Evolutionary conservation across 2,113 vertebrate genomes (phyloP).

Genomic region (Meriones unguiculatus): DNA sequence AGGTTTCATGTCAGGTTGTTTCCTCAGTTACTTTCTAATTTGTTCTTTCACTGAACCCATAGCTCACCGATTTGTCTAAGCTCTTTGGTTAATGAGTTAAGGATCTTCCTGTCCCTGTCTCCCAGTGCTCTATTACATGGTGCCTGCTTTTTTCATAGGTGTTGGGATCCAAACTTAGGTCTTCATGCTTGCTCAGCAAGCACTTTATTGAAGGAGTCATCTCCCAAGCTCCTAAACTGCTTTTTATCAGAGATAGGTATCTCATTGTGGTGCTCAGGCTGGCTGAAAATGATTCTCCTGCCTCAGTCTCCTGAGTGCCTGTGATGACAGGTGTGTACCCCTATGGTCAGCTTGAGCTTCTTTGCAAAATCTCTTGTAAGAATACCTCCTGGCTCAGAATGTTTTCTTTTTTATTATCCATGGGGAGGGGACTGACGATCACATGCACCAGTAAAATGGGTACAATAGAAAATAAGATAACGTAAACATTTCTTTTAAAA

Average conservation of each 20-base stretch:
- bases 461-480: background rate
- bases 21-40: background rate
- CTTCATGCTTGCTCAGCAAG: background rate
- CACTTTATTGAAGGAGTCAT: background rate
- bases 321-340: background rate
- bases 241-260: background rate
- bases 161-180: background rate
- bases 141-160: background rate
- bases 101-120: background rate
- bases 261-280: background rate
- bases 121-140: background rate
- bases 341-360: background rate
- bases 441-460: background rate
- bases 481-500: slow-evolving; percentile 12
- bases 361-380: background rate
- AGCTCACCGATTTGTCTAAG: background rate
- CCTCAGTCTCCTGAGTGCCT: background rate
- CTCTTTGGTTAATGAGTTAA: background rate
- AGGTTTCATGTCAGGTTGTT: background rate
- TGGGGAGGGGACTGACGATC: background rate
- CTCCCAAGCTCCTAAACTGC: background rate
- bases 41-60: background rate
- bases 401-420: slow-evolving; percentile 2
- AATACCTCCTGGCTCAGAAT: background rate
- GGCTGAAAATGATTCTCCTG: background rate